phyloP scores from a whole-genome alignment of 92 coral and sea anemone genomes.

The Muricea muricata region DNA sequence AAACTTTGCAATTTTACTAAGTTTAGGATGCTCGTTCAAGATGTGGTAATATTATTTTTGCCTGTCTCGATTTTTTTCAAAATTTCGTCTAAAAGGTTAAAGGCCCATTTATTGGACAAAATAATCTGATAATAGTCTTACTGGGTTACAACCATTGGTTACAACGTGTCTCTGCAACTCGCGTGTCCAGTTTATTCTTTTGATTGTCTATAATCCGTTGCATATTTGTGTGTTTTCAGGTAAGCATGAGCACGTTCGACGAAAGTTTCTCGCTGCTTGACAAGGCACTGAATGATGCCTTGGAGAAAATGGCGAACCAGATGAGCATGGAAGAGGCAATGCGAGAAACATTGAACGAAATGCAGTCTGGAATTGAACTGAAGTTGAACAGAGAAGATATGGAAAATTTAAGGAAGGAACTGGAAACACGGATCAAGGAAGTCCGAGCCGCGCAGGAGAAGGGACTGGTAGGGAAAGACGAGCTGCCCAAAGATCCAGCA shows the following conservation, averaged over 20 bases:
- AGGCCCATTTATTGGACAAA: too few relatives aligned
- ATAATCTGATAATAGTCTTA: too few relatives aligned
- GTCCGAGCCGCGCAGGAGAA: constrained; percentile 83
- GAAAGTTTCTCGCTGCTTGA: constrained; percentile 90
- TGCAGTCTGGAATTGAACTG: constrained; percentile 79
- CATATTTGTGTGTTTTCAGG: not conserved
- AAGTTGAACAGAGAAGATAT: constrained; percentile 87
- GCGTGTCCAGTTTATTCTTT: too few relatives aligned
- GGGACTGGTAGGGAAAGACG: constrained; percentile 77
- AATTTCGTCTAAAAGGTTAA: too few relatives aligned
- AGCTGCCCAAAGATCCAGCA: constrained; percentile 85
- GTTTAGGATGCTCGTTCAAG: too few relatives aligned
- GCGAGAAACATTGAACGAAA: constrained; percentile 77
- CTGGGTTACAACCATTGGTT: too few relatives aligned
- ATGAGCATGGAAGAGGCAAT: constrained; percentile 92
- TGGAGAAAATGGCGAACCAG: constrained; percentile 94
- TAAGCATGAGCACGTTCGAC: constrained; percentile 83
- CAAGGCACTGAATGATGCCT: constrained; percentile 88
- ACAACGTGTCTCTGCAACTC: too few relatives aligned
- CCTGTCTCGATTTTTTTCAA: too few relatives aligned
- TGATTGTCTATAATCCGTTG: too few relatives aligned
- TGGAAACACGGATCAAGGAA: constrained; percentile 88
- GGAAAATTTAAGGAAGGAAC: constrained; percentile 73
- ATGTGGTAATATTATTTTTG: too few relatives aligned
- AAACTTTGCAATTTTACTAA: too few relatives aligned